Evolutionary conservation across 2,888 invertebrate species (phyloP).

Genomic region (Chrysolina haemoptera): DNA sequence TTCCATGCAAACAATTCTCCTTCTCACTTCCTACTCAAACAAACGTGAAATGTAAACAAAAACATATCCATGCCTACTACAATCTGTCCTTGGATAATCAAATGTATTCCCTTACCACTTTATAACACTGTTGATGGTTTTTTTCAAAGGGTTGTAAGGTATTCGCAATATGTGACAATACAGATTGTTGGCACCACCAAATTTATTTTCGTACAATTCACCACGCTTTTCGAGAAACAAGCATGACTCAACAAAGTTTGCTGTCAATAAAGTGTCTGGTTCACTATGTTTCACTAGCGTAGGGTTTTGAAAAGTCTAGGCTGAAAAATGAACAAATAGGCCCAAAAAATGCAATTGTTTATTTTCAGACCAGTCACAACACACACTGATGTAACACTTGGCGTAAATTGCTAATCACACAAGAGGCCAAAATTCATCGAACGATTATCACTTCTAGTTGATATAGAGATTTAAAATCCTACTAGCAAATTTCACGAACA

Average conservation of each 20-base stretch:
- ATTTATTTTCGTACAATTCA: conserved; percentile 5
- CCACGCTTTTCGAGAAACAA: conserved; percentile 16
- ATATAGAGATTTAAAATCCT: conserved; percentile 24
- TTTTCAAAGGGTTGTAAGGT: neutral
- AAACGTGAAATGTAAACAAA: conserved; percentile 42
- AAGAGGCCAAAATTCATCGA: neutral
- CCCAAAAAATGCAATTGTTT: neutral
- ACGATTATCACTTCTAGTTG: conserved; percentile 3
- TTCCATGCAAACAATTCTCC: conserved; percentile 15
- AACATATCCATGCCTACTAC: conserved; percentile 38
- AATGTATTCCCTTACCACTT: conserved; percentile 13
- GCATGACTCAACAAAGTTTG: conserved; percentile 28
- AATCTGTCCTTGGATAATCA: conserved; percentile 10
- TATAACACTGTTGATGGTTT: neutral
- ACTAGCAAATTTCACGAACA: conserved; percentile 24
- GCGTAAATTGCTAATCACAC: conserved; percentile 1
- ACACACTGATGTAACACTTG: conserved; percentile 17
- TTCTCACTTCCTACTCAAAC: conserved; percentile 33
- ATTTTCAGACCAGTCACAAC: conserved; percentile 11
- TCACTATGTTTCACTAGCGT: neutral
- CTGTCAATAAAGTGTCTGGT: conserved; percentile 15
- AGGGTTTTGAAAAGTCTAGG: conserved; percentile 4
- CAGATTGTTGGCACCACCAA: neutral
- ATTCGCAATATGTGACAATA: conserved; percentile 3
- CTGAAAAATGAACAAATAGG: neutral